A percentile compares a stretch with the other conserved stretches of the same genome.
Conservation (phyloP, 2,888 invertebrate genomes). For the Busseola fusca region DNA sequence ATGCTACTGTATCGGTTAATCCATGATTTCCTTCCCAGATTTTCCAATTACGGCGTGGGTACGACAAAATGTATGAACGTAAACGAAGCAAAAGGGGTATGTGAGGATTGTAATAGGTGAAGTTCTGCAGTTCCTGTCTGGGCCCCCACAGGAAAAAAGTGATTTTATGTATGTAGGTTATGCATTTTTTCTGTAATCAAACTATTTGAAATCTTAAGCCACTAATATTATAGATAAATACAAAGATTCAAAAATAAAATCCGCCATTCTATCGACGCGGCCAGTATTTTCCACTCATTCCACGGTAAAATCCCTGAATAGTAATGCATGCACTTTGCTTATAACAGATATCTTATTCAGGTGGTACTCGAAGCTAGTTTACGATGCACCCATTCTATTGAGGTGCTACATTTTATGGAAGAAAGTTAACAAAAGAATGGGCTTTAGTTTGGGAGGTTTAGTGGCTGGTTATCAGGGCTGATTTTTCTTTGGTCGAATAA, state of each 20-base stretch:
- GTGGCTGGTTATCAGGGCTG: background rate
- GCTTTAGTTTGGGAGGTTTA: background rate
- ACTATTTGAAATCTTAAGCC: background rate
- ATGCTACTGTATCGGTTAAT: background rate
- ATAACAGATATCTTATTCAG: conserved; percentile 65
- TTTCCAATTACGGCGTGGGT: background rate
- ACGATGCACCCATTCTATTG: conserved; percentile 39
- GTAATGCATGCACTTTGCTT: conserved; percentile 71
- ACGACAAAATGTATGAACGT: background rate
- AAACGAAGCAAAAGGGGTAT: background rate
- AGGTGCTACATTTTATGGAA: conserved; percentile 39
- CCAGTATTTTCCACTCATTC: conserved; percentile 46
- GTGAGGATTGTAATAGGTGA: background rate
- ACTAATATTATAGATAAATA: background rate
- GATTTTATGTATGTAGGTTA: background rate
- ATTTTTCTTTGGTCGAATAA: background rate
- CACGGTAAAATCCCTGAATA: conserved; percentile 59
- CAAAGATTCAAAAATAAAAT: conserved; percentile 14
- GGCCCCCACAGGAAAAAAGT: background rate
- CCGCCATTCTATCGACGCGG: conserved; percentile 7
- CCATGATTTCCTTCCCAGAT: no score
- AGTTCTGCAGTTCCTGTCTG: background rate
- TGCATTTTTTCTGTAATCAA: background rate
- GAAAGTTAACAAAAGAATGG: conserved; percentile 7
- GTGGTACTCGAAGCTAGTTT: conserved; percentile 43